Evolutionary conservation across 2,888 invertebrate genomes (phyloP).

Genomic region (Amorpha juglandis): DNA sequence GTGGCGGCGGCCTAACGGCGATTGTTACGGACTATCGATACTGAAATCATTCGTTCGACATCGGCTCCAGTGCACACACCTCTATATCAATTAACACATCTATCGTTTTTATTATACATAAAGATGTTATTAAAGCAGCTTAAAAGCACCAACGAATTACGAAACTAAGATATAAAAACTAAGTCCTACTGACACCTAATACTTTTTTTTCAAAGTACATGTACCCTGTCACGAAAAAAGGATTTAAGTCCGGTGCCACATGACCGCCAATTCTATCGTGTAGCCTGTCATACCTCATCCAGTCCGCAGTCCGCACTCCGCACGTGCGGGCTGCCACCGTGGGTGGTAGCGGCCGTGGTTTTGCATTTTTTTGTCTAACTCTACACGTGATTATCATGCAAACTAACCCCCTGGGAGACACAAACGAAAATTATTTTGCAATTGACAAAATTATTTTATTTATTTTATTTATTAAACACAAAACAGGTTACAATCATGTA

Average conservation of each 20-base stretch:
- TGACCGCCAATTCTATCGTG: constrained; percentile 35
- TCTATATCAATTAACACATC: no score
- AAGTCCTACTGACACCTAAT: background rate
- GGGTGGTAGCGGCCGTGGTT: constrained; percentile 49
- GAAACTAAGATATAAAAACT: background rate
- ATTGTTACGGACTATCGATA: no score
- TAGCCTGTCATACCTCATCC: background rate
- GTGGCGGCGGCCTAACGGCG: no score
- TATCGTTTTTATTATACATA: background rate
- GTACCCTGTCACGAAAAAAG: constrained; percentile 10
- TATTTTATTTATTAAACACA: no score
- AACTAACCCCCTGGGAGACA: constrained; percentile 49
- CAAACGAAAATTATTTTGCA: background rate
- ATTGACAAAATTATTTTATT: background rate
- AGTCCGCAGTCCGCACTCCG: constrained; percentile 39
- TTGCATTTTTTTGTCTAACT: constrained; percentile 45
- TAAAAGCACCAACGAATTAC: background rate
- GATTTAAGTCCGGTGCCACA: constrained; percentile 10
- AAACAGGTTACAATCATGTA: no score
- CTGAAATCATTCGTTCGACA: no score
- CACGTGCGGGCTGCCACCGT: constrained; percentile 51
- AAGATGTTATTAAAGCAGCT: background rate
- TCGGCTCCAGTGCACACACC: no score
- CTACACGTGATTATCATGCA: constrained; percentile 58
- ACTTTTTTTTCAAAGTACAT: constrained; percentile 8